Conservation (phyloP, 2,113 vertebrate species). For the Neomonachus schauinslandi region DNA sequence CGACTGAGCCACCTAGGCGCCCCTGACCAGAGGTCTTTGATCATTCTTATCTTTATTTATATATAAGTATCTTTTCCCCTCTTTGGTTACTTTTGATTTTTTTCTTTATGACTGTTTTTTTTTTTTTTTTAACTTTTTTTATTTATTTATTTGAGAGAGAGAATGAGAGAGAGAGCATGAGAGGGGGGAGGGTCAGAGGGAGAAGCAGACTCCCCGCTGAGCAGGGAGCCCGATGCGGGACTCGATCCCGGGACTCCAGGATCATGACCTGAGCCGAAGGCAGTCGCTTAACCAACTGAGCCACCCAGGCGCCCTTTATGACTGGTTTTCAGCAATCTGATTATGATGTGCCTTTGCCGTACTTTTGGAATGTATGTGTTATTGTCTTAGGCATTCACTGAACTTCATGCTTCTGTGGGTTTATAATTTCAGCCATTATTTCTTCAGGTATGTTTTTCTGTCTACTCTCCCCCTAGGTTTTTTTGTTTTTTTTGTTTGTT, state of each 20-base stretch:
- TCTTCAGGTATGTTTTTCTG: not conserved
- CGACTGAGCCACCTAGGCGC: too few species aligned
- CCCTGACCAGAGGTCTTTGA: not conserved
- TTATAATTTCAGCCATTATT: not conserved
- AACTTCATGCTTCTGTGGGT: not conserved
- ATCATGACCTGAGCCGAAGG: too few species aligned
- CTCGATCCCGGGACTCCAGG: too few species aligned
- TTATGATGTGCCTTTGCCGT: not conserved
- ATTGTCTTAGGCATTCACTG: not conserved
- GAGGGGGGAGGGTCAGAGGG: fast-evolving
- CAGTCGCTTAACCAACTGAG: too few species aligned
- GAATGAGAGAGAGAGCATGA: too few species aligned
- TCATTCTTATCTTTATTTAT: not conserved
- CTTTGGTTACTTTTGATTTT: not conserved
- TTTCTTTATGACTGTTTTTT: not conserved
- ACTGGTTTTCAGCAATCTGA: not conserved
- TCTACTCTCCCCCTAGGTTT: not conserved
- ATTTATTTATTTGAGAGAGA: too few species aligned
- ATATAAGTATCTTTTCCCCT: not conserved
- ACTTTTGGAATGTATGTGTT: not conserved
- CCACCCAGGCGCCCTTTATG: not conserved
- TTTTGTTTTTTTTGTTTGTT: not conserved
- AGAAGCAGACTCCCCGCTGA: too few species aligned
- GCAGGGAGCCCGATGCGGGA: too few species aligned
- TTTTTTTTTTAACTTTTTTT: too few species aligned